phyloP scores from a whole-genome alignment of 2,888 invertebrate species.

The Ennomos erosarius region DNA sequence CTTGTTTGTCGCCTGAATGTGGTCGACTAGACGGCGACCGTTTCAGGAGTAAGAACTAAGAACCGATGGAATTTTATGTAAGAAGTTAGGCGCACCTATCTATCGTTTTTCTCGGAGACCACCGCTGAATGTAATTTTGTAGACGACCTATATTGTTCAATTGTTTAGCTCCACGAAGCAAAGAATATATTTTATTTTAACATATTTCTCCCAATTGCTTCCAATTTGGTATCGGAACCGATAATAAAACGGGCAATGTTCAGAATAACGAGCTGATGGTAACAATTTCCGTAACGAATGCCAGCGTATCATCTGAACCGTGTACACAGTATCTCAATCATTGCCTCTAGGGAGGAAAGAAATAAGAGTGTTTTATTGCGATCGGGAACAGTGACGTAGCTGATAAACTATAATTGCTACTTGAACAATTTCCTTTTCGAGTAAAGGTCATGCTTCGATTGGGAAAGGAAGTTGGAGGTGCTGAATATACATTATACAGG shows the following conservation, averaged over 20 bases:
- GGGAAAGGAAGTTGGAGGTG: no score
- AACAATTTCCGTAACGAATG: constrained; percentile 15
- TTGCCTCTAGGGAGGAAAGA: constrained; percentile 9
- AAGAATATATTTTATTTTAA: background rate
- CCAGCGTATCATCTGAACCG: constrained; percentile 11
- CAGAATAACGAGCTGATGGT: constrained; percentile 22
- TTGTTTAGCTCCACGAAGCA: no score
- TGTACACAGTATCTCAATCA: background rate
- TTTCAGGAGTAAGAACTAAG: no score
- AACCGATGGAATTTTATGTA: no score
- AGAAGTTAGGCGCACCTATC: no score
- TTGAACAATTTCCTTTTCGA: no score
- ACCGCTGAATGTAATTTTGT: no score
- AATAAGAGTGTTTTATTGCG: constrained; percentile 11
- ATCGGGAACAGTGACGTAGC: constrained; percentile 3
- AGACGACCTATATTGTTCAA: no score
- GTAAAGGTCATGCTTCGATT: no score
- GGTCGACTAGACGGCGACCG: background rate
- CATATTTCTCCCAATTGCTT: constrained; percentile 5
- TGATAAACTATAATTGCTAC: no score
- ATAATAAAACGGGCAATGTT: constrained; percentile 23
- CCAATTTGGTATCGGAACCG: constrained; percentile 18
- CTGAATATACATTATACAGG: no score
- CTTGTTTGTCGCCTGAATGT: constrained; percentile 13
- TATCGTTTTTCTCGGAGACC: no score